A percentile compares a stretch with the other conserved stretches of the same genome.
phyloP scores from a whole-genome alignment of 2,113 vertebrate species.

The Coptodon bakossiorum region DNA sequence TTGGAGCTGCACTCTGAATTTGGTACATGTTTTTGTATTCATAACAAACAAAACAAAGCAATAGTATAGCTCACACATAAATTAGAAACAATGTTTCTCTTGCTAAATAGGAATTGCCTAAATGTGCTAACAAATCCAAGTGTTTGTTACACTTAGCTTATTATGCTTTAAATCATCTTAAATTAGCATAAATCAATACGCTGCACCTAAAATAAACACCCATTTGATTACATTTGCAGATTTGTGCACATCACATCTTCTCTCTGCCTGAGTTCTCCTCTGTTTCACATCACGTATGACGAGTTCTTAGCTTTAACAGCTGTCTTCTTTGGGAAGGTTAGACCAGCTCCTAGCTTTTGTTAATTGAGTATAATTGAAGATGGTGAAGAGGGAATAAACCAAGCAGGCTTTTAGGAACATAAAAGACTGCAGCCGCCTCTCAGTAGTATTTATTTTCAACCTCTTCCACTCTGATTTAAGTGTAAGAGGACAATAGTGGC shows the following conservation, averaged over 20 bases:
- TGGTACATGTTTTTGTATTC: background rate
- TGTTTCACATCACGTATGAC: background rate
- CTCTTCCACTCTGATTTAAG: slow-evolving; percentile 65
- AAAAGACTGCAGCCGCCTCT: slow-evolving; percentile 51
- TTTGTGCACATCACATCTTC: background rate
- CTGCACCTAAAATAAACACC: background rate
- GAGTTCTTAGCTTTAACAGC: background rate
- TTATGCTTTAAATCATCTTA: background rate
- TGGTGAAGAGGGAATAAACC: slow-evolving; percentile 55
- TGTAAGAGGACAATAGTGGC: slow-evolving; percentile 54
- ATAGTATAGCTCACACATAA: background rate
- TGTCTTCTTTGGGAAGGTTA: background rate
- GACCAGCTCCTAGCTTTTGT: slow-evolving; percentile 42
- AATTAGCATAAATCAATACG: background rate
- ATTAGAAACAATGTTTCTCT: background rate
- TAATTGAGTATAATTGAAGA: slow-evolving; percentile 70
- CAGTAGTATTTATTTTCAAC: slow-evolving; percentile 63
- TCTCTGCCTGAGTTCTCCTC: background rate
- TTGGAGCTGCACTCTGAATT: background rate
- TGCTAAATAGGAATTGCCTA: background rate
- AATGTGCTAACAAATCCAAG: background rate
- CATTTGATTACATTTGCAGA: background rate
- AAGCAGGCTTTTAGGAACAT: slow-evolving; percentile 60
- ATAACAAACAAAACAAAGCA: background rate
- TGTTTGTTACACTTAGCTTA: background rate